Conservation (phyloP, 2,888 invertebrate species). For the Lysandra coridon region DNA sequence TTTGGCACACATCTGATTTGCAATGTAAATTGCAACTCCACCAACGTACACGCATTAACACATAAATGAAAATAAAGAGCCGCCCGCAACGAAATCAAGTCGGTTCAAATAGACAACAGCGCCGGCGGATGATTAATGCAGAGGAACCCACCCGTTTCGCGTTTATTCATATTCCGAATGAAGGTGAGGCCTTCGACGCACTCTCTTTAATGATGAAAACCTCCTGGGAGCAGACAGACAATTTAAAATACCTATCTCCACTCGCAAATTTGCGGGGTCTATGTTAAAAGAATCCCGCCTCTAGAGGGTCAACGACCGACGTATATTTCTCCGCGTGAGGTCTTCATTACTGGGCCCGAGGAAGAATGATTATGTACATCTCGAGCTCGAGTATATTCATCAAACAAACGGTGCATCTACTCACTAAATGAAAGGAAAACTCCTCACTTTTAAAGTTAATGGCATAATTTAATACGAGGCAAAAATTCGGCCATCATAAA, state of each 20-base stretch:
- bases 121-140: constrained; percentile 50
- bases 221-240: constrained; percentile 47
- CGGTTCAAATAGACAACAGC: constrained; percentile 32
- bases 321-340: constrained; percentile 40
- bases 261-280: constrained; percentile 44
- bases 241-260: constrained; percentile 47
- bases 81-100: constrained; percentile 24
- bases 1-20: background rate
- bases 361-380: constrained; percentile 4
- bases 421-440: constrained; percentile 25
- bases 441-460: constrained; percentile 16
- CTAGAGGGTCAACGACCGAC: constrained; percentile 44
- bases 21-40: background rate
- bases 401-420: constrained; percentile 25
- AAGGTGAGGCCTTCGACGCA: constrained; percentile 49
- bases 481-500: background rate
- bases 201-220: constrained; percentile 53
- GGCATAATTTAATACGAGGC: constrained; percentile 10
- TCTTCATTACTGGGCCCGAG: constrained; percentile 34
- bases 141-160: constrained; percentile 47
- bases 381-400: constrained; percentile 15
- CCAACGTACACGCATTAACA: background rate
- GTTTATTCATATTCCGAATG: constrained; percentile 53
- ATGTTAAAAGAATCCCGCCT: constrained; percentile 44
- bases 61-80: constrained; percentile 13